Conservation (phyloP, 2,797 vertebrate genomes). For the Diceros bicornis region DNA sequence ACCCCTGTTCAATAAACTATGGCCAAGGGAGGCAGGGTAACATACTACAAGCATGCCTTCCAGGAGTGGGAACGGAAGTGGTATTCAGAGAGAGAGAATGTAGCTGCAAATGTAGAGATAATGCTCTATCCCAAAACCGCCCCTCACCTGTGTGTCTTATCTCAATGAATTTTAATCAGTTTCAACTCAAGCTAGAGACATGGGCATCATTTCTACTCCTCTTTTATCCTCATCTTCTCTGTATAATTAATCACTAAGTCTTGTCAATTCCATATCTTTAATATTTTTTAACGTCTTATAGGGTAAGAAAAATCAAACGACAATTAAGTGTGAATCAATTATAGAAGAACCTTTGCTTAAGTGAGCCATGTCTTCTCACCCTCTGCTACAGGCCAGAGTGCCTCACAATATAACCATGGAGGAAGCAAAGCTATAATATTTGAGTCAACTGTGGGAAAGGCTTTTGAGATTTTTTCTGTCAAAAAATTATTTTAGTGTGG, state of each 20-base stretch:
- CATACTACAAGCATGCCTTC: background rate
- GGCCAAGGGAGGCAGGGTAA: background rate
- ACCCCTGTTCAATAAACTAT: background rate
- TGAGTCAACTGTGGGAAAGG: background rate
- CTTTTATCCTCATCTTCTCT: background rate
- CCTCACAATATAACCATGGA: background rate
- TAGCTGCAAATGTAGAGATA: background rate
- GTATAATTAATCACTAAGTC: background rate
- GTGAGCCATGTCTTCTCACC: background rate
- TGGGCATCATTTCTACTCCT: background rate
- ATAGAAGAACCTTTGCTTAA: background rate
- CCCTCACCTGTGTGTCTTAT: background rate
- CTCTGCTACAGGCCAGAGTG: background rate
- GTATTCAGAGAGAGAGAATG: background rate
- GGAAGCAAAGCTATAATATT: background rate
- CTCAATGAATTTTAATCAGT: background rate
- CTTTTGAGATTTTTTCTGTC: background rate
- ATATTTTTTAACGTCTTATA: slow-evolving; percentile 4
- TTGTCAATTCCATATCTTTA: background rate
- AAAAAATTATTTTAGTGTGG: no score
- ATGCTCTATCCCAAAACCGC: background rate
- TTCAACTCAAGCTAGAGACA: background rate
- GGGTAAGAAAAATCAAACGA: background rate
- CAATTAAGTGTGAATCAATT: background rate
- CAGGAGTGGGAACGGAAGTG: background rate